Evolutionary conservation across 2,113 vertebrate species (phyloP).

Genomic region (Alethe castanea): DNA sequence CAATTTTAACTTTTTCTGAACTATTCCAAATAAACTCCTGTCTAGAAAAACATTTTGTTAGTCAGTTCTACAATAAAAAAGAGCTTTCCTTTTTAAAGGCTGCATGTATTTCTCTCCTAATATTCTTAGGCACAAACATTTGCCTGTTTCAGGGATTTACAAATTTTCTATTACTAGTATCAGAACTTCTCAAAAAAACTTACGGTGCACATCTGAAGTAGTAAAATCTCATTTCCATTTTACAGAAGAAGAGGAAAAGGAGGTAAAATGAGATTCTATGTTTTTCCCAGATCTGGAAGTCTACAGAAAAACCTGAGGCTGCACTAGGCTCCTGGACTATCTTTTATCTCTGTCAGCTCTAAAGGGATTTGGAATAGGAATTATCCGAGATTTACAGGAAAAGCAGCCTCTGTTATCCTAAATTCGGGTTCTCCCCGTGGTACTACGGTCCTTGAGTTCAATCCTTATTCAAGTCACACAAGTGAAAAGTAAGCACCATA

Average conservation of each 20-base stretch:
- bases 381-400: slow-evolving; percentile 31
- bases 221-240: background rate
- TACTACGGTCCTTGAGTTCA: background rate
- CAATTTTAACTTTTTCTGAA: background rate
- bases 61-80: background rate
- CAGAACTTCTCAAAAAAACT: background rate
- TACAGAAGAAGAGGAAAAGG: background rate
- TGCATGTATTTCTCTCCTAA: background rate
- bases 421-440: background rate
- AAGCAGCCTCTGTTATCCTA: background rate
- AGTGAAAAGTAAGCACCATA: background rate
- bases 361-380: slow-evolving; percentile 7
- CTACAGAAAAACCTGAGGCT: background rate
- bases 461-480: background rate
- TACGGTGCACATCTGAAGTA: background rate
- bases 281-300: slow-evolving; percentile 10
- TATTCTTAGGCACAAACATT: background rate
- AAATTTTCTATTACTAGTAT: background rate
- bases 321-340: background rate
- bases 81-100: background rate
- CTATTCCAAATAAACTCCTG: background rate
- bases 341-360: slow-evolving; percentile 27
- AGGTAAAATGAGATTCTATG: background rate
- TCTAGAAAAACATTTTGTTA: background rate
- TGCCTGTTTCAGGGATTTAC: background rate